phyloP scores from a whole-genome alignment of 2,888 invertebrate species.

The Apamea monoglypha region DNA sequence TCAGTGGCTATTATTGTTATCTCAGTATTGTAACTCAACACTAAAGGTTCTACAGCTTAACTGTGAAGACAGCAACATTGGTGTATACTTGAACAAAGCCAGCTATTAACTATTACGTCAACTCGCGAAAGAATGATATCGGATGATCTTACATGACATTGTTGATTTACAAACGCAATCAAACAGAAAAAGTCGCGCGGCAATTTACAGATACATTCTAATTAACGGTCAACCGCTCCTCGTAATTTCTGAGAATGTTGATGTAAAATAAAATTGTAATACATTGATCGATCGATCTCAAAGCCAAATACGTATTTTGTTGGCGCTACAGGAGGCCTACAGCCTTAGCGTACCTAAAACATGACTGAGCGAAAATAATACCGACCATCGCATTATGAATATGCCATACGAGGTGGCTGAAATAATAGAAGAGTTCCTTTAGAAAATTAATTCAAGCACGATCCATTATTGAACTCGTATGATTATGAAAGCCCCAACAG shows the following conservation, averaged over 20 bases:
- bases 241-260: conserved; percentile 51
- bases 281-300: conserved; percentile 69
- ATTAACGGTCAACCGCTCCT: conserved; percentile 57
- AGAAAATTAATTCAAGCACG: conserved; percentile 45
- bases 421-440: conserved; percentile 64
- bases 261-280: conserved; percentile 59
- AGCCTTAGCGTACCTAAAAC: conserved; percentile 70
- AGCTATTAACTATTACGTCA: conserved; percentile 52
- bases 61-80: conserved; percentile 29
- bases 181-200: conserved; percentile 58
- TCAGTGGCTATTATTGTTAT: conserved; percentile 50
- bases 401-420: conserved; percentile 49
- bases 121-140: conserved; percentile 51
- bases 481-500: not conserved
- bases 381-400: conserved; percentile 59
- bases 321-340: conserved; percentile 70
- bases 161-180: conserved; percentile 64
- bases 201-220: conserved; percentile 69
- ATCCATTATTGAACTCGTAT: conserved; percentile 1
- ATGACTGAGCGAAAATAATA: conserved; percentile 71
- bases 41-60: conserved; percentile 26
- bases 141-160: conserved; percentile 48
- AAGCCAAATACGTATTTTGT: conserved; percentile 65
- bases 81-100: conserved; percentile 47
- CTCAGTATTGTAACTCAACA: conserved; percentile 47